phyloP scores from a whole-genome alignment of 2,113 vertebrate genomes.

The Perca flavescens region DNA sequence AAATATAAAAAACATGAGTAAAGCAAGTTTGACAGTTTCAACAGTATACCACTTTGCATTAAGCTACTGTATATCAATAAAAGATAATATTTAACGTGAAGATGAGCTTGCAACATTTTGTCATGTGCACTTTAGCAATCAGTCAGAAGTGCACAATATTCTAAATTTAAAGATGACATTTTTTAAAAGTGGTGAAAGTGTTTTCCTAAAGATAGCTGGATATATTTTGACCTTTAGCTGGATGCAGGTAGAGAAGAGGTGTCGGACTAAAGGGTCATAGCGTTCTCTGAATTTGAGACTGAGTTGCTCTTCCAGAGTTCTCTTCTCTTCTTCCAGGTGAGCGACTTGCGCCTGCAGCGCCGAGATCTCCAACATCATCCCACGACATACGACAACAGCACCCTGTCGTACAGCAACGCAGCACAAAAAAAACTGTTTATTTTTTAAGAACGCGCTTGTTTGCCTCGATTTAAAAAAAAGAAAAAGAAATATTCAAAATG shows the following conservation, averaged over 20 bases:
- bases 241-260: slow-evolving; percentile 80
- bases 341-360: slow-evolving; percentile 75
- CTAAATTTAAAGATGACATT: too few species aligned
- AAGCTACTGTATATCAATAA: too few species aligned
- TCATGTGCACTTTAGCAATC: too few species aligned
- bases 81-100: too few species aligned
- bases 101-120: too few species aligned
- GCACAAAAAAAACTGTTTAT: neutral
- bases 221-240: slow-evolving; percentile 81
- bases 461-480: neutral
- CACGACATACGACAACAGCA: slow-evolving; percentile 68
- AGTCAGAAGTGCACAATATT: too few species aligned
- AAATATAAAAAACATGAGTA: too few species aligned
- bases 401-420: slow-evolving; percentile 52
- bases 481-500: neutral
- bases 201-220: too few species aligned
- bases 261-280: slow-evolving; percentile 80
- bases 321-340: slow-evolving; percentile 80
- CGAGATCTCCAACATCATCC: slow-evolving; percentile 84
- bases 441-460: neutral
- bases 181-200: too few species aligned
- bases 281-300: slow-evolving; percentile 76
- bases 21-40: too few species aligned
- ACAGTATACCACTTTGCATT: too few species aligned
- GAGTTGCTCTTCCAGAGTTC: slow-evolving; percentile 71